Evolutionary conservation across 2,797 vertebrate genomes (phyloP).

Genomic region (Pristis pectinata): DNA sequence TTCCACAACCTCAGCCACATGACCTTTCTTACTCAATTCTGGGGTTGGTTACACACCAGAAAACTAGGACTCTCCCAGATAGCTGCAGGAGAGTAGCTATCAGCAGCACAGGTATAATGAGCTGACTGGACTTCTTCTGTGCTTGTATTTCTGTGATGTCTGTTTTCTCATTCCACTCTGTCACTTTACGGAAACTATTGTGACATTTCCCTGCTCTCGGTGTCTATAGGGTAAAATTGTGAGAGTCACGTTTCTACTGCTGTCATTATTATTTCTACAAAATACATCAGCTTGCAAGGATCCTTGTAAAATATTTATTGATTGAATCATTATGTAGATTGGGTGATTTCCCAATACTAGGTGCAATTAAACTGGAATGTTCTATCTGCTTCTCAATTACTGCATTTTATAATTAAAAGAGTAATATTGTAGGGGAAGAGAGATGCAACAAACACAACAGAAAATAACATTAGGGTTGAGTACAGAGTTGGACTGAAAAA

Average conservation of each 20-base stretch:
- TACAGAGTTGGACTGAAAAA: neutral
- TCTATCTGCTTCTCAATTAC: neutral
- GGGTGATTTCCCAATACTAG: neutral
- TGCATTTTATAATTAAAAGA: neutral
- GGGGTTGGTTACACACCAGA: neutral
- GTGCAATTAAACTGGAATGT: neutral
- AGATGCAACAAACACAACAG: neutral
- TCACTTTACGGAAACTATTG: neutral
- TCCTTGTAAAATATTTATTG: neutral
- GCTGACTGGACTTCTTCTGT: neutral
- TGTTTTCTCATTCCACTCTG: neutral
- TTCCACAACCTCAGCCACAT: neutral
- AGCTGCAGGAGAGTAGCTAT: neutral
- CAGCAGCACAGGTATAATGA: neutral
- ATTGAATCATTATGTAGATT: slow-evolving; percentile 14
- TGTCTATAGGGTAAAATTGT: neutral
- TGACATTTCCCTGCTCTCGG: neutral
- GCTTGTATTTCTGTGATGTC: neutral
- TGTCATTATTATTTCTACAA: slow-evolving; percentile 9
- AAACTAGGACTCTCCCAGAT: neutral
- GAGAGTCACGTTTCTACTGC: neutral
- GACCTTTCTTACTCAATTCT: neutral
- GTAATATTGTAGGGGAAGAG: neutral
- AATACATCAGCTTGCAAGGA: neutral
- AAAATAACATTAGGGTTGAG: neutral